Base-by-base conservation (phyloP, 2,113 vertebrate genomes). In the Salvelinus sp. region DNA sequence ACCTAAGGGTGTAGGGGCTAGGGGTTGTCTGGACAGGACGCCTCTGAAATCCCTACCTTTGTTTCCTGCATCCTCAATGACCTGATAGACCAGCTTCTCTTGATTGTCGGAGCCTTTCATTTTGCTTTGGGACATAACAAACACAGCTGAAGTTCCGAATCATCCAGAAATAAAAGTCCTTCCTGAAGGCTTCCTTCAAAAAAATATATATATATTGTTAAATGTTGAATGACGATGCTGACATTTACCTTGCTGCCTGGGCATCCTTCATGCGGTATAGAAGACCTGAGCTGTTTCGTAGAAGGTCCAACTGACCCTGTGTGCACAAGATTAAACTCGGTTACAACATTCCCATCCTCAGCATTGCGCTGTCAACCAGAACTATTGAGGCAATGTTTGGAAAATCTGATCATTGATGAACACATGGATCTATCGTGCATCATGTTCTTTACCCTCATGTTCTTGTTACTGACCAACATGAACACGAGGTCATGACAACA, bases 71-170 rank as follows among this genome's bases (percentile, higher is more conserved):
- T 99, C 98, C 85, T 99, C 98, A 82, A 99, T 99, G 86, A 99
- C 94, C 90, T 99, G 98, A 88, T 99, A 99, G 3, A 99, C 98
- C 75, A 99, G 92, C 72, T 99, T 99, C 93, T 99, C 98, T 90
- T 99, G 97, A 83, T 98, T 99, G 89, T 99, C 98, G 2, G 98
- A 98, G 60, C 98, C 97, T 81, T 99, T 99, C 95, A 99, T 96
- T 93, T 99, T 99, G 91, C 98, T 99, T 85, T 85, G 82, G 90
- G n/a, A 81, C 76, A 67, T 38, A 54, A 28, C 6, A 6, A 33
- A 4, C 70, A 20, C 23, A 76, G 18, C 14, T 27, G 1, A 18
- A 20, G 62, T 74, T 50, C 22, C 4, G 5, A 14, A 62, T 22
- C 58, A 62, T 6, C 63, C 63, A 65, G 22, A 23, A 22, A 70